Percentiles rank a stretch among this genome's conserved stretches.
Evolutionary conservation across 2,888 invertebrate genomes (phyloP).

Genomic region (Xylophagus ater): DNA sequence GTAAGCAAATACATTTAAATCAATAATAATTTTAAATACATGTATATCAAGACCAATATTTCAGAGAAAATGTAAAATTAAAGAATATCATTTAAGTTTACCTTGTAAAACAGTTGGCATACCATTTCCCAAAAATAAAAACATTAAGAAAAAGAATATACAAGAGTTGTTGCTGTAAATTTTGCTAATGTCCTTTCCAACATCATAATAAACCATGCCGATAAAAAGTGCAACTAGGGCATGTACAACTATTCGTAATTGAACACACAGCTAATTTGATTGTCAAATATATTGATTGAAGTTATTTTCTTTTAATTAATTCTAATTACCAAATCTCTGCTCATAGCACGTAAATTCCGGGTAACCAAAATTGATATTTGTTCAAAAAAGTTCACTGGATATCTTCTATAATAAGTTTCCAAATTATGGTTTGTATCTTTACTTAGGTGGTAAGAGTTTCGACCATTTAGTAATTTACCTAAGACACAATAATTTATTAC

Average conservation of each 20-base stretch:
- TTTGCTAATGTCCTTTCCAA: slow-evolving; percentile 71
- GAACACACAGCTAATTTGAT: slow-evolving; percentile 36
- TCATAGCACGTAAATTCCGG: slow-evolving; percentile 3
- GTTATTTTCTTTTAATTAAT: slow-evolving; percentile 30
- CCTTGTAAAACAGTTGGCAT: slow-evolving; percentile 81
- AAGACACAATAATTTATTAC: neutral
- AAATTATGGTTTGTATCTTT: neutral
- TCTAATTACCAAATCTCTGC: slow-evolving; percentile 4
- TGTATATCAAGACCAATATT: neutral
- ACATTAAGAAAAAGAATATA: slow-evolving; percentile 81
- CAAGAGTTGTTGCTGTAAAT: slow-evolving; percentile 76
- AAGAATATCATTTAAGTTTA: slow-evolving; percentile 44
- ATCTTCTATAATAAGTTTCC: neutral
- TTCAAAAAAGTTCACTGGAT: slow-evolving; percentile 4
- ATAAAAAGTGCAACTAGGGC: slow-evolving; percentile 66
- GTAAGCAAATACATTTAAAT: no score
- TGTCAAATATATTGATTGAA: slow-evolving; percentile 32
- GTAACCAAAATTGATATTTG: slow-evolving; percentile 4
- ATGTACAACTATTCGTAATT: slow-evolving; percentile 64
- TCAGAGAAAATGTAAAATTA: neutral
- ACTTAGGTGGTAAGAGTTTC: neutral
- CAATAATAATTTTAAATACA: no score
- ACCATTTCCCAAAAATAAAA: slow-evolving; percentile 85
- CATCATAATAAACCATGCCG: slow-evolving; percentile 70
- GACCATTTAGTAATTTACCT: neutral